phyloP scores from a whole-genome alignment of 2,888 invertebrate species.

The Timema podura region DNA sequence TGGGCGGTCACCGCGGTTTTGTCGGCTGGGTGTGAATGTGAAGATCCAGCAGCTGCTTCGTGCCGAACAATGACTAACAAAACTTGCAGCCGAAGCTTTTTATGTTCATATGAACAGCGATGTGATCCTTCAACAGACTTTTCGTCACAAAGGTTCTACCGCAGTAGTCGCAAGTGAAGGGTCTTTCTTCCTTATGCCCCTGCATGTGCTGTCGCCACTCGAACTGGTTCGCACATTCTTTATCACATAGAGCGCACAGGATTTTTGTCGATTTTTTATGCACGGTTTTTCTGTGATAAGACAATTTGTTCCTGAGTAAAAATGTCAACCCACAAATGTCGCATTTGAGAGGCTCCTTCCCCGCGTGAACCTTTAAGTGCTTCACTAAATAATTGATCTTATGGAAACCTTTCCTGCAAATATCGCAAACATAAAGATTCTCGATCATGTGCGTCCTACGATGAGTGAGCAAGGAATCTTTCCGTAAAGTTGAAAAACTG shows the following conservation, averaged over 20 bases:
- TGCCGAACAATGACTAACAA: too few relatives aligned
- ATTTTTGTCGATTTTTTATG: slow-evolving; percentile 1
- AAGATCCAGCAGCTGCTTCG: slow-evolving; percentile 57
- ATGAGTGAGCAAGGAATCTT: too few relatives aligned
- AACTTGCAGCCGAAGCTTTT: too few relatives aligned
- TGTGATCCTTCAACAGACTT: too few relatives aligned
- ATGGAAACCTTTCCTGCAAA: slow-evolving; percentile 48
- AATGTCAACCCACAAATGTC: slow-evolving; percentile 37
- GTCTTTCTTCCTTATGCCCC: too few relatives aligned
- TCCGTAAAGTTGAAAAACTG: too few relatives aligned
- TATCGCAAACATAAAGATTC: slow-evolving; percentile 55
- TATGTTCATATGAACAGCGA: too few relatives aligned
- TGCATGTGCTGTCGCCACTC: slow-evolving; percentile 35
- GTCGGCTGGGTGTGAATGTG: slow-evolving; percentile 59
- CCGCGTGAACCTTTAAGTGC: background rate
- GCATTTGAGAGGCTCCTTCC: slow-evolving; percentile 34
- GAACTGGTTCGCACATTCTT: slow-evolving; percentile 31
- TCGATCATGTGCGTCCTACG: too few relatives aligned
- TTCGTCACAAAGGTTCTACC: slow-evolving; percentile 23
- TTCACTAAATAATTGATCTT: slow-evolving; percentile 25
- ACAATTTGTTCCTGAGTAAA: background rate
- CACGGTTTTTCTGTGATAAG: background rate
- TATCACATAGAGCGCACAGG: slow-evolving; percentile 25
- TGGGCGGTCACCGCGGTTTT: too few relatives aligned
- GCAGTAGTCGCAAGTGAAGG: slow-evolving; percentile 17